These are phyloP conservation scores for Ormyrus labotus DNA, from an alignment of 2,888 invertebrate species.

Conservation along the genomic window DNA sequence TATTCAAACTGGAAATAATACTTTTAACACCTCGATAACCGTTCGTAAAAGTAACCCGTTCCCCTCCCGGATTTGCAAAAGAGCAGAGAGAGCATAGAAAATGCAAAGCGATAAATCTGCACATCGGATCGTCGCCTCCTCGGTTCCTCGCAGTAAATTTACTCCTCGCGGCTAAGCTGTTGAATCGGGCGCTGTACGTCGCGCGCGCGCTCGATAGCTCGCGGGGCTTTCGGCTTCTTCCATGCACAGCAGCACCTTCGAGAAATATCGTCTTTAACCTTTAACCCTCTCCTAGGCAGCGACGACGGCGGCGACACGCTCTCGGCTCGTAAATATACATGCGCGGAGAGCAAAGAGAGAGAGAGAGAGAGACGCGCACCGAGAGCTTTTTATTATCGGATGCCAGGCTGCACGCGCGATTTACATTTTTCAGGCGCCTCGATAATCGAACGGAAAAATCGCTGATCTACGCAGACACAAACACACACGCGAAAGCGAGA, in stretches of 20 bases:
- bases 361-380: not conserved
- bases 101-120: too few species aligned
- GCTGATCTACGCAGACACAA: too few species aligned
- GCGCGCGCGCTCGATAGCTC: constrained; percentile 6
- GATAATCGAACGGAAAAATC: not conserved
- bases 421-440: not conserved
- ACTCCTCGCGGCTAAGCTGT: constrained; percentile 1
- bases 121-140: too few species aligned
- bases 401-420: not conserved
- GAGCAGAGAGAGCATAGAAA: too few species aligned
- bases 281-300: constrained; percentile 38
- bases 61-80: too few species aligned
- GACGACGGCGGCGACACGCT: not conserved
- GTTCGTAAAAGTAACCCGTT: too few species aligned
- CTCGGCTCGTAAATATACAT: constrained; percentile 25
- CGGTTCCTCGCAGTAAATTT: not conserved
- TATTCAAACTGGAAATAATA: too few species aligned
- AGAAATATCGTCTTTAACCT: constrained; percentile 42
- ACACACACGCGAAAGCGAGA: too few species aligned
- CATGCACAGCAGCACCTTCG: constrained; percentile 38
- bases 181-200: constrained; percentile 5
- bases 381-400: constrained; percentile 27
- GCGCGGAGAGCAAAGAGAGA: not conserved
- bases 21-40: too few species aligned
- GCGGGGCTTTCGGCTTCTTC: not conserved